Evolutionary conservation across 2,113 vertebrate species (phyloP).

Genomic region (Oryzias celebensis): DNA sequence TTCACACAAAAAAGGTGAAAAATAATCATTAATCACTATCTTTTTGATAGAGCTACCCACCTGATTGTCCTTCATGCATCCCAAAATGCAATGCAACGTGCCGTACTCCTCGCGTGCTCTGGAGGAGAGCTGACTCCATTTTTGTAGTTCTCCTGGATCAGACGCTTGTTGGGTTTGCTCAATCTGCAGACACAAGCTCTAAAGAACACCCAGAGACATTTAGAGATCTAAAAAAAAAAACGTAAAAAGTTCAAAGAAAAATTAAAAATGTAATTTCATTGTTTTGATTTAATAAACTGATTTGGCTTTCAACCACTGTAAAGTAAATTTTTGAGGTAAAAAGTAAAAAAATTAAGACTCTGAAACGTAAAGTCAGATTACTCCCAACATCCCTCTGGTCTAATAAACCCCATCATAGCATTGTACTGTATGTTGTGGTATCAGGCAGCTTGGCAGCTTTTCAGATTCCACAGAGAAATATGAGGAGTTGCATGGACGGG

Average conservation of each 20-base stretch:
- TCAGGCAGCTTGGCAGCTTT: conserved; percentile 28
- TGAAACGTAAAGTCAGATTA: not conserved
- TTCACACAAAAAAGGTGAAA: not conserved
- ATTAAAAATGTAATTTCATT: too few relatives aligned
- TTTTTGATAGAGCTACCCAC: conserved; percentile 61
- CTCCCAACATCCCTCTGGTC: not conserved
- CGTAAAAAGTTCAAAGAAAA: too few relatives aligned
- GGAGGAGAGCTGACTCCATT: conserved; percentile 83
- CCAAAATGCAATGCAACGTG: conserved; percentile 83
- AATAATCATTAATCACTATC: not conserved
- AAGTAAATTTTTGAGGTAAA: too few relatives aligned
- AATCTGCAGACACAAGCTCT: conserved; percentile 82
- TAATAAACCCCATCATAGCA: conserved; percentile 18
- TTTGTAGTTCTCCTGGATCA: conserved; percentile 78
- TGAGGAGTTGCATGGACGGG: conserved; percentile 43
- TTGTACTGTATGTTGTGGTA: conserved; percentile 8
- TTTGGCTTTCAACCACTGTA: not conserved
- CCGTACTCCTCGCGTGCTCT: conserved; percentile 80
- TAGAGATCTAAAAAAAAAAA: too few relatives aligned
- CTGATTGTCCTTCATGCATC: conserved; percentile 86
- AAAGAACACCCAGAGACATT: not conserved
- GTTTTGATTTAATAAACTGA: too few relatives aligned
- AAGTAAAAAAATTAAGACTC: too few relatives aligned
- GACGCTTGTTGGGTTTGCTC: conserved; percentile 82
- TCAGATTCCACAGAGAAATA: conserved; percentile 23